A percentile compares a stretch with the other conserved stretches of the same genome.
Evolutionary conservation across 1,140 invertebrate genomes (phyloP).

Genomic region (Bombus waltoni): DNA sequence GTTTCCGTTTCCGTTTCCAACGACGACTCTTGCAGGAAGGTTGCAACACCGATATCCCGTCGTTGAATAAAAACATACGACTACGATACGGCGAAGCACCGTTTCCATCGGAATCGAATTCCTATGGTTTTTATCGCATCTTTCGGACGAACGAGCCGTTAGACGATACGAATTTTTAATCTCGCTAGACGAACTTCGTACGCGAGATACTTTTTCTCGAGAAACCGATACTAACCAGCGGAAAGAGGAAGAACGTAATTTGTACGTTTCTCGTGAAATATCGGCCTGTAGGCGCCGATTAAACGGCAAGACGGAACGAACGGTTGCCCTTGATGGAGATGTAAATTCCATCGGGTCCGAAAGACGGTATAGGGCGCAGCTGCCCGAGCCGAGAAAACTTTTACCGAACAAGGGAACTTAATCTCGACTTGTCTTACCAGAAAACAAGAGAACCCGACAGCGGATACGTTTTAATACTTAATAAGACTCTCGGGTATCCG

Average conservation of each 20-base stretch:
- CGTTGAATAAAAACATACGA: no score
- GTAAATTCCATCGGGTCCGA: constrained; percentile 8
- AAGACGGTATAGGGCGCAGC: neutral
- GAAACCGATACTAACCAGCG: neutral
- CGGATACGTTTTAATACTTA: constrained; percentile 42
- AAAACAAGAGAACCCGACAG: constrained; percentile 23
- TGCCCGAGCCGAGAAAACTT: constrained; percentile 7
- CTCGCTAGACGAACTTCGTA: neutral
- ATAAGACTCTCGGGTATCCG: constrained; percentile 19
- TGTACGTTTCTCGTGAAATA: neutral
- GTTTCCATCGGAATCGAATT: neutral
- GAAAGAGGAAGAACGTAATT: neutral
- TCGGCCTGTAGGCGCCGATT: neutral
- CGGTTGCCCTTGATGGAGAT: neutral
- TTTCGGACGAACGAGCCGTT: no score
- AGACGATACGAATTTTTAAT: neutral
- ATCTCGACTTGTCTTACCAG: constrained; percentile 28
- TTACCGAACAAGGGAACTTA: constrained; percentile 17
- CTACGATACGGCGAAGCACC: no score
- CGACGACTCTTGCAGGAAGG: neutral
- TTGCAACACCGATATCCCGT: no score
- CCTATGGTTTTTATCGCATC: no score
- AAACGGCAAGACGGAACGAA: neutral
- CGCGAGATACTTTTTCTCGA: neutral
- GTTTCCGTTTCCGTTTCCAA: neutral